Evolutionary conservation across 2,888 invertebrate species (phyloP), one percentile per base, ranked within the genome.

Genomic region (Epiperipatus broadwayi): DNA sequence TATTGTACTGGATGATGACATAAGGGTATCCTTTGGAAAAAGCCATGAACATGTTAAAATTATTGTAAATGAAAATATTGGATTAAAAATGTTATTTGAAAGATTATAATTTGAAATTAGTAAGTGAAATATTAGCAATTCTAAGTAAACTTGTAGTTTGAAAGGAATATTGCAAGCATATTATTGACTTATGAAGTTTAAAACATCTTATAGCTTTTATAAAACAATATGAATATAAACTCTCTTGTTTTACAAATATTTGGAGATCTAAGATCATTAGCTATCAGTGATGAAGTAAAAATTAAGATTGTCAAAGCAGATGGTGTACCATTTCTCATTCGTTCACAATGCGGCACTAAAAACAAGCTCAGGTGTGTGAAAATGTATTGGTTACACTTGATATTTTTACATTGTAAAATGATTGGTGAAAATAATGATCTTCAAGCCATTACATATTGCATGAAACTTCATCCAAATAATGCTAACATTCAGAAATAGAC

Each of bases 281-380:
- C 80, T 3, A 85, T 87, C 3, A 78, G 84, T 54, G 87, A 87
- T 53, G 69, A 74, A 4, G 80, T 83, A 3, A 87, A 85, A 54
- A 63, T 66, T 10, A 71, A 73, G 32, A 71, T 85, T 15, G 70
- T 81, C 19, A 71, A 73, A 46, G 68, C 71, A 41, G 78, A 76
- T 7, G 73, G 73, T 12, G 73, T 75, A 0, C 74, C 75, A 0
- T 55, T 80, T 8, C 68, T 81, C 3, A 67, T 75, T 64, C 71
- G 1, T 64, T 74, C 5, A 61, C 84, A 36, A n/a, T n/a, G n/a
- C 64, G 67, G 45, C 74, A 79, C 56, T 29, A 40, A 12, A 30
- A 22, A 5, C 49, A 51, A 35, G 47, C 48, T 15, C 19, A 22
- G 10, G 36, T 49, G 8, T 41, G 44, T 31, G 44, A 44, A 30